A percentile compares a stretch with the other conserved stretches of the same genome.
These are phyloP conservation scores for Conops quadrifasciatus DNA, from an alignment of 2,888 invertebrate species.

Conservation along the genomic window DNA sequence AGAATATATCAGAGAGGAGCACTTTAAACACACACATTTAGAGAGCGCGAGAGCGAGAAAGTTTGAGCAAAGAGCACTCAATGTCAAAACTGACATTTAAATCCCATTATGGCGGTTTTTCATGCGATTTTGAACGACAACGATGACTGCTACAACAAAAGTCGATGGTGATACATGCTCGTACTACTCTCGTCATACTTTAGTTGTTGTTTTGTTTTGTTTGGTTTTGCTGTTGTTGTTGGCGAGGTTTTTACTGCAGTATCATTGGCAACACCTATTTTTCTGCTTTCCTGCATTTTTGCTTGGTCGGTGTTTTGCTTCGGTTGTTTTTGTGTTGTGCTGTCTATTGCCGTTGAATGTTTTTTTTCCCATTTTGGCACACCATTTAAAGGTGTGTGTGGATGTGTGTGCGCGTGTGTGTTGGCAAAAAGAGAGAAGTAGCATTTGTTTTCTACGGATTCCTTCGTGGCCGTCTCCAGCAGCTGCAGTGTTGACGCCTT, in stretches of 20 bases:
- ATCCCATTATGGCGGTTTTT: slow-evolving; percentile 51
- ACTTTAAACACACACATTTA: background rate
- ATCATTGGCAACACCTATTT: slow-evolving; percentile 60
- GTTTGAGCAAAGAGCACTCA: slow-evolving; percentile 36
- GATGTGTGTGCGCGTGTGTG: background rate
- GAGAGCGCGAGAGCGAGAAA: slow-evolving; percentile 24
- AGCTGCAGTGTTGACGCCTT: slow-evolving; percentile 37
- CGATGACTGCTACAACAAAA: slow-evolving; percentile 45
- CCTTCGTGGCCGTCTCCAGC: slow-evolving; percentile 31
- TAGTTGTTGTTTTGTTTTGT: no score
- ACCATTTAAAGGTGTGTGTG: slow-evolving; percentile 11
- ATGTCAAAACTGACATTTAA: slow-evolving; percentile 49
- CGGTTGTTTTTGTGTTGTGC: slow-evolving; percentile 25
- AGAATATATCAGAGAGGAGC: no score
- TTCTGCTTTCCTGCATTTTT: slow-evolving; percentile 47
- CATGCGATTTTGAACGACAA: slow-evolving; percentile 36
- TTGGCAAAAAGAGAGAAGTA: slow-evolving; percentile 40
- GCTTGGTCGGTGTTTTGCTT: slow-evolving; percentile 21
- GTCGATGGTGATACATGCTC: slow-evolving; percentile 34
- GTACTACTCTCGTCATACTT: slow-evolving; percentile 21
- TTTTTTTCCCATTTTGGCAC: slow-evolving; percentile 38
- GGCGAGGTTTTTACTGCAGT: slow-evolving; percentile 38
- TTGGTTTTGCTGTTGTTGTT: slow-evolving; percentile 37
- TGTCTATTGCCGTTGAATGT: background rate
- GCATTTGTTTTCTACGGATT: slow-evolving; percentile 31